A percentile compares a stretch with the other conserved stretches of the same genome.
These are phyloP conservation scores for Cervus canadensis DNA, from an alignment of 2,113 vertebrate genomes.

Conservation along the genomic window DNA sequence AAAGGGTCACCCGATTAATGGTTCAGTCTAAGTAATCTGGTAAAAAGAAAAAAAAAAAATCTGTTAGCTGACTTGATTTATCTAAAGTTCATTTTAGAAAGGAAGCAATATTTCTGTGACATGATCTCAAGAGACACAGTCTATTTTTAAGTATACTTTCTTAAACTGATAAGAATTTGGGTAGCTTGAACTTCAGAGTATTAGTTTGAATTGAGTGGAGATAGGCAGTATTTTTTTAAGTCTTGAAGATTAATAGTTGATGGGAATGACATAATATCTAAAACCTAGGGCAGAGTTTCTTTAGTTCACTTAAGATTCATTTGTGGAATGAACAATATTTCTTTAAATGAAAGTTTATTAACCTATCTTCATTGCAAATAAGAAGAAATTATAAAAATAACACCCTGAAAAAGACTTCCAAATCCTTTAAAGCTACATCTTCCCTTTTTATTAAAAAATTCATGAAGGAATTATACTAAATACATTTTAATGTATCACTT, in stretches of 20 bases:
- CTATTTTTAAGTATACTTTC: not conserved
- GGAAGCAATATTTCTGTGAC: not conserved
- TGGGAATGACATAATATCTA: not conserved
- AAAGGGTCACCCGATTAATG: not conserved
- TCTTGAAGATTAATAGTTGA: not conserved
- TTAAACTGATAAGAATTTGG: not conserved
- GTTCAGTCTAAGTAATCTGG: not conserved
- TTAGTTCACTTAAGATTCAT: not conserved
- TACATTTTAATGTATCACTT: constrained; percentile 28
- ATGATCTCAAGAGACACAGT: not conserved
- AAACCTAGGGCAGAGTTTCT: not conserved
- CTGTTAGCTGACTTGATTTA: not conserved
- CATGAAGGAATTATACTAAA: not conserved
- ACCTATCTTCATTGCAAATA: not conserved
- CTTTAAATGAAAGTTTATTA: constrained; percentile 8
- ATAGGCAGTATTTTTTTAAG: not conserved
- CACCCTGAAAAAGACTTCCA: not conserved
- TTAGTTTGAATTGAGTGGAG: not conserved
- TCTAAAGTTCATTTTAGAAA: not conserved
- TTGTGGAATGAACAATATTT: not conserved
- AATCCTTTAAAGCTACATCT: not conserved
- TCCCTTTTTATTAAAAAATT: constrained; percentile 29
- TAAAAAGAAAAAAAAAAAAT: not conserved
- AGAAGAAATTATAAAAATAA: not conserved
- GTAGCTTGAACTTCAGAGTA: not conserved